Conservation (phyloP, 2,797 vertebrate genomes). For the Pogoniulus pusillus region DNA sequence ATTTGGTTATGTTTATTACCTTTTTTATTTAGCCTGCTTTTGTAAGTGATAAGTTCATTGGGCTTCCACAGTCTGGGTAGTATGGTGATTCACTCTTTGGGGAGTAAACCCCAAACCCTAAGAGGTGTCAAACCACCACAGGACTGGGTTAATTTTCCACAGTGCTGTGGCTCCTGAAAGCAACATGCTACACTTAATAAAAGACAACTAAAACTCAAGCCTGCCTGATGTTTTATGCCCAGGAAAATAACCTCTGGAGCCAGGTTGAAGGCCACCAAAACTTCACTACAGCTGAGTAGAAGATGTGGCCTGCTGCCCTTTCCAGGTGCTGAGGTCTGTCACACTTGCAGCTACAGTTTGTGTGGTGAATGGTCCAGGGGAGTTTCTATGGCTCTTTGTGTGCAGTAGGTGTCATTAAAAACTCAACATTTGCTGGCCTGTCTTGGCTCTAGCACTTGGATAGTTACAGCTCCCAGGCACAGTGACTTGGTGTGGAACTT, state of each 20-base stretch:
- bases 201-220: no score
- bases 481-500: background rate
- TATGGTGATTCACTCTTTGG: no score
- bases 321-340: background rate
- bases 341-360: background rate
- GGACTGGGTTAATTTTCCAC: no score
- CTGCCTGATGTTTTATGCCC: no score
- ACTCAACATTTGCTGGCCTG: background rate
- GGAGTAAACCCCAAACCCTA: no score
- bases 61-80: no score
- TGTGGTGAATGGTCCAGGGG: background rate
- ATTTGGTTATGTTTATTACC: no score
- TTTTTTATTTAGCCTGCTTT: no score
- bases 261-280: background rate
- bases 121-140: no score
- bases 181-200: no score
- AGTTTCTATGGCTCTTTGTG: background rate
- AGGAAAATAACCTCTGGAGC: background rate
- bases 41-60: no score
- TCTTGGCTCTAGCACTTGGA: background rate
- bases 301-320: background rate
- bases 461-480: background rate
- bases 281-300: background rate
- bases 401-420: conserved; percentile 27
- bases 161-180: no score